phyloP scores from a whole-genome alignment of 2,888 invertebrate genomes.

The Ophonus ardosiacus region DNA sequence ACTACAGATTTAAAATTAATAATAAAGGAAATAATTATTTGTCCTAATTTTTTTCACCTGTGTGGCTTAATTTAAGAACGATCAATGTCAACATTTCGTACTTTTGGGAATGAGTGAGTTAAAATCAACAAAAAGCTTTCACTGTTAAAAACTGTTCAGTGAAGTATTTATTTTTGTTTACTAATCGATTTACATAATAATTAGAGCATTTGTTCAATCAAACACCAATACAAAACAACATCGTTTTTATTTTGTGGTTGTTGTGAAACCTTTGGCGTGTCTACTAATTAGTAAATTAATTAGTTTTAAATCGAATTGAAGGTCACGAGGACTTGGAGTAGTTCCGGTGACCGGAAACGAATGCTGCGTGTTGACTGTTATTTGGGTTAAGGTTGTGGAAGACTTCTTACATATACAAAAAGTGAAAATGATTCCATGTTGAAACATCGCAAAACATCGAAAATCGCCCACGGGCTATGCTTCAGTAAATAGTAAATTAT shows the following conservation, averaged over 20 bases:
- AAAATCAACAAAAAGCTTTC: background rate
- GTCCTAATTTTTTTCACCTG: too few species aligned
- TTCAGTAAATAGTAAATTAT: too few species aligned
- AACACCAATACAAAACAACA: background rate
- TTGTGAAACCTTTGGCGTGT: background rate
- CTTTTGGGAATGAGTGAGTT: background rate
- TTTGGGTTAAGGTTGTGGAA: background rate
- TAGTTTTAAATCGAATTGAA: background rate
- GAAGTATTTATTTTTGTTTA: background rate
- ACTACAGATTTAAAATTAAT: too few species aligned
- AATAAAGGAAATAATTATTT: too few species aligned
- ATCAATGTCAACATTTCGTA: too few species aligned
- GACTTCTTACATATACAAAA: background rate
- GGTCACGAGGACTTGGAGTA: background rate
- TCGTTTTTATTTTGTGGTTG: background rate
- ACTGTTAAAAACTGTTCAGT: background rate
- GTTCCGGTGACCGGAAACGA: slow-evolving; percentile 39
- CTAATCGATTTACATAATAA: background rate
- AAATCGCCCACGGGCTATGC: too few species aligned
- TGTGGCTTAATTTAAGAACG: too few species aligned
- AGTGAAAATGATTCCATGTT: background rate
- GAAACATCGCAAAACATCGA: too few species aligned
- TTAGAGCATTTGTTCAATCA: background rate
- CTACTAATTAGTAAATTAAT: background rate
- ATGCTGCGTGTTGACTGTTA: background rate